Conservation (phyloP, 2,797 vertebrate genomes). For the Erpetoichthys calabaricus region DNA sequence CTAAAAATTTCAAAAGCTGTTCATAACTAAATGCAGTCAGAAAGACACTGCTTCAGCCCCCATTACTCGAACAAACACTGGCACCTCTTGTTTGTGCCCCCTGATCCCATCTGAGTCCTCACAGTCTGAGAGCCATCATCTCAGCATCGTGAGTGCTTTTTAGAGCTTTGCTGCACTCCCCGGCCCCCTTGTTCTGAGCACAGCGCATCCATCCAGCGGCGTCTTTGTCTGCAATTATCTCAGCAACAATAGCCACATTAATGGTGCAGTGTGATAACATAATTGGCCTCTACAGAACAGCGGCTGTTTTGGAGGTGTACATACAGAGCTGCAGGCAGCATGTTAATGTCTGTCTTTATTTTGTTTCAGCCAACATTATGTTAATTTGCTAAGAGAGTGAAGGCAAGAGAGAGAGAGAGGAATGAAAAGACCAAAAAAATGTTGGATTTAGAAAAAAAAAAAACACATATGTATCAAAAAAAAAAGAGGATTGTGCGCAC, state of each 20-base stretch:
- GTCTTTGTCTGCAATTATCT: not conserved
- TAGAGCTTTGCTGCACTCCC: not conserved
- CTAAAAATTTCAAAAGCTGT: too few relatives aligned
- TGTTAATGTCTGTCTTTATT: too few relatives aligned
- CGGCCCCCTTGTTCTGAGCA: not conserved
- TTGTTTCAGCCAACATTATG: not conserved
- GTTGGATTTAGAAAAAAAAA: not conserved
- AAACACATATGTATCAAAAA: conserved; percentile 14
- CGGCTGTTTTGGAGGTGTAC: not conserved
- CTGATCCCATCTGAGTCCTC: not conserved
- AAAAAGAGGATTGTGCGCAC: conserved; percentile 16
- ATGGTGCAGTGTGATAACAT: not conserved
- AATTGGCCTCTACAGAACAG: not conserved
- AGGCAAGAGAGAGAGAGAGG: not conserved
- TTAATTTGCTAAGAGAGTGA: not conserved
- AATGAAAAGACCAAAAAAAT: not conserved
- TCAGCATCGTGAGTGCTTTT: not conserved
- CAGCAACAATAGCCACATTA: not conserved
- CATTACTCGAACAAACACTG: conserved; percentile 1
- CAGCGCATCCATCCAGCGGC: not conserved
- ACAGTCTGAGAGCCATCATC: not conserved
- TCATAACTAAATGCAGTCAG: too few relatives aligned
- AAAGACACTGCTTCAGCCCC: not conserved
- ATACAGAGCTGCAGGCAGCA: too few relatives aligned
- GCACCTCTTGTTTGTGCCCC: not conserved